Evolutionary conservation across 1,140 invertebrate species (phyloP).

Genomic region (Alviniconcha marisindica): DNA sequence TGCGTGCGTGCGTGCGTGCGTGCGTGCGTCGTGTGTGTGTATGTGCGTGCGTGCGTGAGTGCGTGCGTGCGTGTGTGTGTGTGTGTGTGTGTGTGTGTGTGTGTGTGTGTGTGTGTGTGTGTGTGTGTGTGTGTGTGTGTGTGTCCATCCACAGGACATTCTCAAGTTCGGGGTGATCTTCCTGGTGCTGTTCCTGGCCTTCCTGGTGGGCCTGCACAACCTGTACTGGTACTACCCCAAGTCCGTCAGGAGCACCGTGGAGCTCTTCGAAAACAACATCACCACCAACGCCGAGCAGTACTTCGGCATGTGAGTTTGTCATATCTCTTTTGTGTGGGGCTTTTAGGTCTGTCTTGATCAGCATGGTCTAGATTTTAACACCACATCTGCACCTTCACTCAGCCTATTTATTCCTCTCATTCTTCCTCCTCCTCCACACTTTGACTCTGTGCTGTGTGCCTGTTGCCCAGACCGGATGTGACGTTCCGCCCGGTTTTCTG

Average conservation of each 20-base stretch:
- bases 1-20: neutral
- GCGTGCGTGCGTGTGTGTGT: neutral
- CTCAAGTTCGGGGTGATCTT: conserved; percentile 97
- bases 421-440: conserved; percentile 44
- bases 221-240: conserved; percentile 97
- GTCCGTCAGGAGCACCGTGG: conserved; percentile 83
- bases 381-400: too few species aligned
- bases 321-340: neutral
- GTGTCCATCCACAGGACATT: conserved; percentile 88
- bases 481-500: too few species aligned
- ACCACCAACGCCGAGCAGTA: conserved; percentile 59
- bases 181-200: conserved; percentile 94
- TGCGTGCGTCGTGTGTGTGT: neutral
- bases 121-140: too few species aligned
- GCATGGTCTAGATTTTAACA: too few species aligned
- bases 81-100: neutral
- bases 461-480: too few species aligned
- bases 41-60: too few species aligned
- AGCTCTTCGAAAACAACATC: conserved; percentile 58
- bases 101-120: neutral
- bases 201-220: conserved; percentile 95
- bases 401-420: conserved; percentile 20
- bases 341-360: neutral
- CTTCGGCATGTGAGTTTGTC: conserved; percentile 71
- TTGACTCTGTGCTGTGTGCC: too few species aligned